A percentile compares a stretch with the other conserved stretches of the same genome.
Conservation (phyloP, 2,888 invertebrate species). For the Eupsilia transversa region DNA sequence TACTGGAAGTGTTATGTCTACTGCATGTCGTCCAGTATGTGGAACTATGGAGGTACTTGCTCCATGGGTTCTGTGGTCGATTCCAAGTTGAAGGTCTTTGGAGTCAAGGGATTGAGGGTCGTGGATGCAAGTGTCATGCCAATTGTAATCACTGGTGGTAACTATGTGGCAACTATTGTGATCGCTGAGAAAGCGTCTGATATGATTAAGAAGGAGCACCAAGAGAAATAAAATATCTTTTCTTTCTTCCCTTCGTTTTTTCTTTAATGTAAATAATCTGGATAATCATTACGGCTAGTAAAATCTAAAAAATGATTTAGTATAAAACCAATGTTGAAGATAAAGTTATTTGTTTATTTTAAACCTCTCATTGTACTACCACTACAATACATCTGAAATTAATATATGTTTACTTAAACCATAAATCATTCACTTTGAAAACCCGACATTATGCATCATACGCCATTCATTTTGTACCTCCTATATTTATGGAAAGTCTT, state of each 20-base stretch:
- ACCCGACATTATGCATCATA: background rate
- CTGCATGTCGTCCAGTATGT: conserved; percentile 29
- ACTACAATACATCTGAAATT: too few relatives aligned
- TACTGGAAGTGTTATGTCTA: conserved; percentile 68
- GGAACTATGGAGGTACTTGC: conserved; percentile 39
- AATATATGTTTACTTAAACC: too few relatives aligned
- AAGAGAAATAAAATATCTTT: background rate
- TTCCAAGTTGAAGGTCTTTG: conserved; percentile 31
- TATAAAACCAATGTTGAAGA: too few relatives aligned
- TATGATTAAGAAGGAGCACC: conserved; percentile 26
- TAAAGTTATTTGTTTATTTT: too few relatives aligned
- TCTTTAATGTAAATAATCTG: too few relatives aligned
- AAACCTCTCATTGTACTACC: too few relatives aligned
- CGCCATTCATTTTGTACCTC: background rate
- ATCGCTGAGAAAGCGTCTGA: conserved; percentile 46
- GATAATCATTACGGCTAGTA: too few relatives aligned
- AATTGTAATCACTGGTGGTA: conserved; percentile 21
- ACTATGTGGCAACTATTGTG: conserved; percentile 32
- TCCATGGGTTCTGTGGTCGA: conserved; percentile 43
- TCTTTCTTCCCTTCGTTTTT: too few relatives aligned
- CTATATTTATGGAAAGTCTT: too few relatives aligned
- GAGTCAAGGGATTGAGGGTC: conserved; percentile 30
- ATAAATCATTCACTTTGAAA: background rate
- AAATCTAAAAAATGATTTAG: too few relatives aligned
- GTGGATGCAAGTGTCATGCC: conserved; percentile 44